phyloP scores from a whole-genome alignment of 2,797 vertebrate species.

The Neoniphon sammara region DNA sequence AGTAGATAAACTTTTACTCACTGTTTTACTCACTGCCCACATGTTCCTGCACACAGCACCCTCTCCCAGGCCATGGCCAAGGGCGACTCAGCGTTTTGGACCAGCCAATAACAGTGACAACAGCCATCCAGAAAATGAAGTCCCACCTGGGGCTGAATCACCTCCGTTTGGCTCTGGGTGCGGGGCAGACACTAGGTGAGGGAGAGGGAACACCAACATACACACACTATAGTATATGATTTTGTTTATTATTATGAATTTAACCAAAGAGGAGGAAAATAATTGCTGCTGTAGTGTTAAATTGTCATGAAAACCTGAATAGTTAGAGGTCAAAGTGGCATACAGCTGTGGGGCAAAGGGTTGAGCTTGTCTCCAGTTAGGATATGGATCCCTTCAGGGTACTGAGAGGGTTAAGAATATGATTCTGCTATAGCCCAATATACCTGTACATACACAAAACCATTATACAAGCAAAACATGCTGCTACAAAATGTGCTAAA shows the following conservation, averaged over 20 bases:
- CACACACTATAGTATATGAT: not conserved
- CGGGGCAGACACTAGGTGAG: slow-evolving; percentile 86
- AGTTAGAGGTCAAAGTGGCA: too few relatives aligned
- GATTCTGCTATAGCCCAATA: too few relatives aligned
- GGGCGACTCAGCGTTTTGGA: slow-evolving; percentile 88
- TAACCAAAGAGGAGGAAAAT: not conserved
- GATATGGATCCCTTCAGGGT: too few relatives aligned
- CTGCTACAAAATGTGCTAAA: too few relatives aligned
- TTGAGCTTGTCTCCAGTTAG: too few relatives aligned
- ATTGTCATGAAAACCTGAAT: not conserved
- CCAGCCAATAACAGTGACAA: slow-evolving; percentile 81
- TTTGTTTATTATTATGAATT: not conserved
- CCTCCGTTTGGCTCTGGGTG: slow-evolving; percentile 91
- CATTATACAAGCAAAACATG: too few relatives aligned
- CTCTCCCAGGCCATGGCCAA: slow-evolving; percentile 88
- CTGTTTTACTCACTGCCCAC: not conserved
- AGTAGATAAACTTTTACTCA: not conserved
- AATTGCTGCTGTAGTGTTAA: too few relatives aligned
- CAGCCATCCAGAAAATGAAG: slow-evolving; percentile 87
- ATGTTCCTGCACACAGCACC: slow-evolving; percentile 76
- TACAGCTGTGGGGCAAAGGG: too few relatives aligned
- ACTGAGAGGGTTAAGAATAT: too few relatives aligned
- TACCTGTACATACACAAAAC: too few relatives aligned
- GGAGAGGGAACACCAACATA: not conserved
- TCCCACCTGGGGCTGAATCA: slow-evolving; percentile 86